Evolutionary conservation across 2,888 invertebrate genomes (phyloP).

Genomic region (Rhagonycha fulva): DNA sequence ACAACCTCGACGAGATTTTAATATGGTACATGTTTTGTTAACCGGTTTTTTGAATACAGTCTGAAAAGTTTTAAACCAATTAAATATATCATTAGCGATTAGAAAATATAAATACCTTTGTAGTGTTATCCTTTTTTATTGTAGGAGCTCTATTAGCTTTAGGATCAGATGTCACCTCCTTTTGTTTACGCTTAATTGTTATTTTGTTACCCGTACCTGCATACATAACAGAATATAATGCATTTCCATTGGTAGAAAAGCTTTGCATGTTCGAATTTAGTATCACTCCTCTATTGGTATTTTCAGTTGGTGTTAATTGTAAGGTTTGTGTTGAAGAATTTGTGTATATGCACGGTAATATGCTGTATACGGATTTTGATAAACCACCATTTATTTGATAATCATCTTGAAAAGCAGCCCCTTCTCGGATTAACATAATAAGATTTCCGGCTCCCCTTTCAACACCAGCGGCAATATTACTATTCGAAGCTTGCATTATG

Average conservation of each 20-base stretch:
- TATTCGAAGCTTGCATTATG: constrained; percentile 59
- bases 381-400: constrained; percentile 74
- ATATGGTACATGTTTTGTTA: constrained; percentile 47
- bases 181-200: constrained; percentile 76
- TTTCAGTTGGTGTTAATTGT: constrained; percentile 35
- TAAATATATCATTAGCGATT: neutral
- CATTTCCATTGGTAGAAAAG: constrained; percentile 38
- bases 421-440: constrained; percentile 78
- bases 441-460: constrained; percentile 63
- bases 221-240: constrained; percentile 77
- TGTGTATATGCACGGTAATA: constrained; percentile 74
- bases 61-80: constrained; percentile 44
- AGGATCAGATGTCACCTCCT: constrained; percentile 36
- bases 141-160: constrained; percentile 3
- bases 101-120: constrained; percentile 43
- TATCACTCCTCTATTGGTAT: constrained; percentile 22
- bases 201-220: constrained; percentile 82
- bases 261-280: constrained; percentile 28
- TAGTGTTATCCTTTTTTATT: constrained; percentile 34
- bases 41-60: constrained; percentile 59
- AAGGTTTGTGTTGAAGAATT: constrained; percentile 63
- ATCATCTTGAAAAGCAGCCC: constrained; percentile 76
- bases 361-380: constrained; percentile 75
- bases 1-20: constrained; percentile 73
- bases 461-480: constrained; percentile 59